phyloP scores from a whole-genome alignment of 2,797 vertebrate species.

The Numenius phaeopus region DNA sequence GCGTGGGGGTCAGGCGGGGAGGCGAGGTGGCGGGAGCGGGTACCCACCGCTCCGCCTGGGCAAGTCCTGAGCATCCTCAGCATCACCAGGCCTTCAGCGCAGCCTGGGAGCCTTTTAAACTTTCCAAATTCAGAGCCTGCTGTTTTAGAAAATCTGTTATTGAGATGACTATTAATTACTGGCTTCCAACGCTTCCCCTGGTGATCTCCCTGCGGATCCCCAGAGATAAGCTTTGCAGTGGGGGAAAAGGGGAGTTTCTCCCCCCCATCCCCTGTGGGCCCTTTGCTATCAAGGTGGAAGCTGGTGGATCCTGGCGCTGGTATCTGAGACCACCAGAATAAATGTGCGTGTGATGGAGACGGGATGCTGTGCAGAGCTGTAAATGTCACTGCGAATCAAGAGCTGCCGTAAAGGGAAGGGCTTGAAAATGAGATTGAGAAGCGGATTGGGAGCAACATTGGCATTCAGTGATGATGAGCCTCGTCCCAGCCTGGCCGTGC shows the following conservation, averaged over 20 bases:
- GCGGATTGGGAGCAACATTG: rapidly evolving
- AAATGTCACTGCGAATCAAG: background rate
- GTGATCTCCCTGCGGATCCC: background rate
- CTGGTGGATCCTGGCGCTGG: background rate
- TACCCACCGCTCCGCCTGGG: rapidly evolving
- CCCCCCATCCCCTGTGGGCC: rapidly evolving
- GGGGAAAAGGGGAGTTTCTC: background rate
- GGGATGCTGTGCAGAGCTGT: background rate
- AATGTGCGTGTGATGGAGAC: rapidly evolving
- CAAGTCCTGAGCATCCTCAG: background rate
- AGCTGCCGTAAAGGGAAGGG: background rate
- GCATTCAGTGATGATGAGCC: background rate
- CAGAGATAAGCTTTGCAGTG: background rate
- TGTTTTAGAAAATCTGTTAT: background rate
- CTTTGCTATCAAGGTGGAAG: background rate
- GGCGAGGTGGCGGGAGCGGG: background rate
- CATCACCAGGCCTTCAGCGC: rapidly evolving
- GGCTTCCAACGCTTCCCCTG: rapidly evolving
- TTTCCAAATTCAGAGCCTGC: background rate
- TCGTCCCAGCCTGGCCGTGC: background rate
- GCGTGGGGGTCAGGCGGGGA: background rate
- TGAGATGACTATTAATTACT: background rate
- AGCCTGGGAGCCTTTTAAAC: background rate
- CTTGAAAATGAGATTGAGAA: background rate
- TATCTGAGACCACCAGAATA: no score